Percentiles rank a stretch among this genome's conserved stretches.
phyloP scores from a whole-genome alignment of 1,140 invertebrate genomes.

The Brachystomella parvula region DNA sequence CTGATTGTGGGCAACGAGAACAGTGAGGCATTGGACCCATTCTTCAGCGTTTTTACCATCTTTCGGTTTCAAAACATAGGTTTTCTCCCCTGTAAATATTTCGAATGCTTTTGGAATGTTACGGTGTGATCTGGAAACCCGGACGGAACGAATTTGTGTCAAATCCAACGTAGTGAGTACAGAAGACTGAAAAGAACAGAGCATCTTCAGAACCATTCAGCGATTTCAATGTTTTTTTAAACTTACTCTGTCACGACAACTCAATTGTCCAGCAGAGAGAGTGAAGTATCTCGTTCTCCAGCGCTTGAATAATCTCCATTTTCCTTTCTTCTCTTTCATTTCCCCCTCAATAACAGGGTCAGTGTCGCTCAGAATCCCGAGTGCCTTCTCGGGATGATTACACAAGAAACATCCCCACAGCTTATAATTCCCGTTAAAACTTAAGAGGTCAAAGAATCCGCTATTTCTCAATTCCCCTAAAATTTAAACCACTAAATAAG shows the following conservation, averaged over 20 bases:
- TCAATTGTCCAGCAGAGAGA: conserved; percentile 75
- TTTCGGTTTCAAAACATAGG: conserved; percentile 83
- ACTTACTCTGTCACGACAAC: conserved; percentile 6
- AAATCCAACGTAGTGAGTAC: conserved; percentile 53
- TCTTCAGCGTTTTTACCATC: conserved; percentile 89
- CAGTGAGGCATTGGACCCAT: conserved; percentile 62
- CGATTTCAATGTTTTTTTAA: no score
- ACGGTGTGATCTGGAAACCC: conserved; percentile 70
- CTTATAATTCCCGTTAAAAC: conserved; percentile 55
- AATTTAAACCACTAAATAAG: conserved; percentile 43
- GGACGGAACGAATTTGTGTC: conserved; percentile 83
- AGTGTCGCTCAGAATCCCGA: conserved; percentile 65
- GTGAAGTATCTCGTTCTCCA: conserved; percentile 92
- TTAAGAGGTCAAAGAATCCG: conserved; percentile 87
- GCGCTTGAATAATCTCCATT: conserved; percentile 78
- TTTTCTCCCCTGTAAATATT: conserved; percentile 88
- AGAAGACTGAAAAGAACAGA: neutral
- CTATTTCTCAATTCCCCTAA: conserved; percentile 75
- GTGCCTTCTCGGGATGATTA: conserved; percentile 78
- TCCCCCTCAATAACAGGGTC: conserved; percentile 73
- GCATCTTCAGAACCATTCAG: neutral
- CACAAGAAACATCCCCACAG: conserved; percentile 83
- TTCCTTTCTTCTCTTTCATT: conserved; percentile 88
- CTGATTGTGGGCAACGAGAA: conserved; percentile 27
- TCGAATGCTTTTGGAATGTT: conserved; percentile 92